Percentiles rank a stretch among this genome's conserved stretches.
Conservation (phyloP, 2,797 vertebrate genomes). For the Pelochelys cantorii region DNA sequence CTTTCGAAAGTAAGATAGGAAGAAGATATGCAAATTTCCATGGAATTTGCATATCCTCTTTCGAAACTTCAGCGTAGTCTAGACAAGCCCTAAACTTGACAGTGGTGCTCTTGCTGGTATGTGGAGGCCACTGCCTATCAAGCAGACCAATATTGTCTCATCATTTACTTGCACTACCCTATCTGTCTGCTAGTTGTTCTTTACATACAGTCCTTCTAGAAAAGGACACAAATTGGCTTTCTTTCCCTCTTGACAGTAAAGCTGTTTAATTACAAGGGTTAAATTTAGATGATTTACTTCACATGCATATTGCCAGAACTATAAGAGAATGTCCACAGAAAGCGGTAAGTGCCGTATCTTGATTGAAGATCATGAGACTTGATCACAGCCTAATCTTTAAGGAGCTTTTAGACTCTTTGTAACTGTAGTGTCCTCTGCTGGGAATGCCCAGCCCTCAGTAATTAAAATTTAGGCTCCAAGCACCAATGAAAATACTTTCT, state of each 20-base stretch:
- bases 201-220: background rate
- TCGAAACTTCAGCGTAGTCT: no score
- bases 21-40: no score
- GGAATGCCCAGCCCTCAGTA: background rate
- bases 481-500: background rate
- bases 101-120: background rate
- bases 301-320: background rate
- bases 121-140: background rate
- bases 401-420: background rate
- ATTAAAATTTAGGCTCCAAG: background rate
- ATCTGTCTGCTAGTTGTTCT: background rate
- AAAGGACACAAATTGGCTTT: background rate
- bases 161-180: background rate
- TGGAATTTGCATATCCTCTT: no score
- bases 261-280: background rate
- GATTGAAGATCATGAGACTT: background rate
- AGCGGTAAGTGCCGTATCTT: background rate
- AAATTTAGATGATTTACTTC: background rate
- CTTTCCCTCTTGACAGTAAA: background rate
- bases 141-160: background rate
- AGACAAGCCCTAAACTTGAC: no score
- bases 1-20: no score
- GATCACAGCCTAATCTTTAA: background rate
- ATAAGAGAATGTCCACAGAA: background rate
- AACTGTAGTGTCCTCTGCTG: background rate